These are phyloP conservation scores for Monoplex corrugatus DNA, from an alignment of 2,888 invertebrate species.

Conservation along the genomic window DNA sequence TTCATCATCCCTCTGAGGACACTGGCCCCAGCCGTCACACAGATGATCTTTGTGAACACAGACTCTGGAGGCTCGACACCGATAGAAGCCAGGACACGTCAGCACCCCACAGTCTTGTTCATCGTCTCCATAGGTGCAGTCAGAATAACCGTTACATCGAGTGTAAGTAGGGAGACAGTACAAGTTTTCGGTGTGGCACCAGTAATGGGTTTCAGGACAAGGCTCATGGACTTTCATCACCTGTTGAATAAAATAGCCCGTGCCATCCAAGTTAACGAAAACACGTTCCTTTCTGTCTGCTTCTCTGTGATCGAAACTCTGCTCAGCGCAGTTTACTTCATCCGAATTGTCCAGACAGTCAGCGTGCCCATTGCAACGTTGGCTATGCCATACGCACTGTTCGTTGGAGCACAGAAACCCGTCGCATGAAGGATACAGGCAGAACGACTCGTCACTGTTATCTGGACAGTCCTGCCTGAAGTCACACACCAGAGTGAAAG, in stretches of 20 bases:
- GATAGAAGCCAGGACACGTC: constrained; percentile 34
- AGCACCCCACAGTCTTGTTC: background rate
- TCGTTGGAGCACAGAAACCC: background rate
- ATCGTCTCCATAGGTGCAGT: constrained; percentile 15
- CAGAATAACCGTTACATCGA: background rate
- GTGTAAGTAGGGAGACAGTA: constrained; percentile 7
- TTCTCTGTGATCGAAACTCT: background rate
- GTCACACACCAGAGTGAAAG: constrained; percentile 24
- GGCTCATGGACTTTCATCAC: background rate
- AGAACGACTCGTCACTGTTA: constrained; percentile 11
- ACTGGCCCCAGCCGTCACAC: constrained; percentile 38
- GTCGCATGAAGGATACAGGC: background rate
- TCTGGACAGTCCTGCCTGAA: constrained; percentile 9
- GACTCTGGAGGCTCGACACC: background rate
- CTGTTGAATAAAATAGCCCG: background rate
- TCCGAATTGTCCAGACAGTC: background rate
- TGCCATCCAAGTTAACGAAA: background rate
- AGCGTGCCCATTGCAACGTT: background rate
- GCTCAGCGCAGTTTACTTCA: background rate
- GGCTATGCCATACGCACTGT: background rate
- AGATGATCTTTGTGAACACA: constrained; percentile 16
- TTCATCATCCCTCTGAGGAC: constrained; percentile 35
- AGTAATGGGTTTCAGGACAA: background rate
- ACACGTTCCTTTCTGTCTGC: background rate
- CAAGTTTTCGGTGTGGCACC: background rate